phyloP scores from a whole-genome alignment of 64 coral and sea anemone genomes.

The Trachythela sp. region DNA sequence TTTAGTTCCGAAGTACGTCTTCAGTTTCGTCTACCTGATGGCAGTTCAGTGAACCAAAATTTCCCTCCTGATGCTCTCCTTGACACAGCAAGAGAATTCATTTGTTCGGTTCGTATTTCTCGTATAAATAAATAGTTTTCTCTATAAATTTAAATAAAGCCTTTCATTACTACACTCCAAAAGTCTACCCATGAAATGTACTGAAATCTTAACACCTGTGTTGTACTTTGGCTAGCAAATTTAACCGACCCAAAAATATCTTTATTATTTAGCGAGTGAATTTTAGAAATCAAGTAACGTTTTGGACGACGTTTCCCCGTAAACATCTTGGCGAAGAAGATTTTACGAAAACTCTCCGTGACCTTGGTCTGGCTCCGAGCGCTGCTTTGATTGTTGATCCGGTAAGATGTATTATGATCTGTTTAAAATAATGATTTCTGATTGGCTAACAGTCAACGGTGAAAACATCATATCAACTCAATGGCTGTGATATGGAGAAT shows the following conservation, averaged over 20 bases:
- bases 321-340: constrained; percentile 71
- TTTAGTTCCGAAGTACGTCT: constrained; percentile 69
- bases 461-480: no score
- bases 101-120: constrained; percentile 62
- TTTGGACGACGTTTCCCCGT: constrained; percentile 78
- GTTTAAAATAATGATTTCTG: background rate
- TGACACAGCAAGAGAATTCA: constrained; percentile 64
- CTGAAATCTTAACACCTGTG: no score
- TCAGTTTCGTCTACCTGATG: constrained; percentile 91
- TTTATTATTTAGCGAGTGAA: background rate
- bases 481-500: no score
- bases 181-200: no score
- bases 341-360: constrained; percentile 56
- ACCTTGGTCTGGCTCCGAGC: constrained; percentile 78
- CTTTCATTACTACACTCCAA: no score
- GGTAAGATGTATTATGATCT: constrained; percentile 51
- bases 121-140: background rate
- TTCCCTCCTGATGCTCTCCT: constrained; percentile 67
- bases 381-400: constrained; percentile 69
- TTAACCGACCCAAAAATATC: background rate
- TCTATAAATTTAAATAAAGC: background rate
- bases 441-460: no score
- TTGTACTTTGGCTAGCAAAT: background rate
- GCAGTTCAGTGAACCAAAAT: constrained; percentile 65
- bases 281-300: constrained; percentile 20